Conservation (phyloP, 1,140 invertebrate genomes). For the Drosophila leontia region DNA sequence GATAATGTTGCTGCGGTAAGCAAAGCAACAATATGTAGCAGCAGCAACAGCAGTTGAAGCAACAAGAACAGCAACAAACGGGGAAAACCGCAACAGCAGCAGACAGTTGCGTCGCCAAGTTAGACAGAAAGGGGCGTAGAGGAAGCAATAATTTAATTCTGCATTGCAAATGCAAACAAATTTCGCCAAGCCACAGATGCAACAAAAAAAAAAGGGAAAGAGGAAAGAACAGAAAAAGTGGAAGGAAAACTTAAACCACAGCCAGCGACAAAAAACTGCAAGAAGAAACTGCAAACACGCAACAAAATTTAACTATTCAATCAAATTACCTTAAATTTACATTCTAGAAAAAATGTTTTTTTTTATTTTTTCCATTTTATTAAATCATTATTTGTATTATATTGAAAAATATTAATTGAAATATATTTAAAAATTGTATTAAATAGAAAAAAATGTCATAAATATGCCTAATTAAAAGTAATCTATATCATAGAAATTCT, state of each 20-base stretch:
- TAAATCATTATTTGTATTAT: neutral
- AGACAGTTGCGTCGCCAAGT: conserved; percentile 51
- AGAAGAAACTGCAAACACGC: conserved; percentile 25
- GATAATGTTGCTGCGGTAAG: conserved; percentile 78
- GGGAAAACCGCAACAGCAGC: conserved; percentile 42
- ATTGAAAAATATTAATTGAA: neutral
- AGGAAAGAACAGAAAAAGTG: conserved; percentile 6
- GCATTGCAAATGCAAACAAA: conserved; percentile 82
- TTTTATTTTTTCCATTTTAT: neutral
- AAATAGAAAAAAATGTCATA: too few relatives aligned
- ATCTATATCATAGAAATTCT: neutral
- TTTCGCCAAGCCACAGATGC: conserved; percentile 74
- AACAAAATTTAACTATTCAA: neutral
- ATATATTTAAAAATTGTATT: neutral
- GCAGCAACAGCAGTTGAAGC: conserved; percentile 21
- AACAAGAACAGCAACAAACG: conserved; percentile 27
- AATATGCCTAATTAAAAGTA: neutral
- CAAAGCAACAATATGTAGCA: conserved; percentile 60
- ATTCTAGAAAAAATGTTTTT: too few relatives aligned
- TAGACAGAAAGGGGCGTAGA: conserved; percentile 28
- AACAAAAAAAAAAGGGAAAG: neutral
- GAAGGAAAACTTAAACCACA: conserved; percentile 73
- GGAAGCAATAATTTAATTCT: conserved; percentile 83
- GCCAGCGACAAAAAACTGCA: conserved; percentile 59
- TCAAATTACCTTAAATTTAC: neutral